Evolutionary conservation across 2,113 vertebrate genomes (phyloP).

Genomic region (Eclectus roratus): DNA sequence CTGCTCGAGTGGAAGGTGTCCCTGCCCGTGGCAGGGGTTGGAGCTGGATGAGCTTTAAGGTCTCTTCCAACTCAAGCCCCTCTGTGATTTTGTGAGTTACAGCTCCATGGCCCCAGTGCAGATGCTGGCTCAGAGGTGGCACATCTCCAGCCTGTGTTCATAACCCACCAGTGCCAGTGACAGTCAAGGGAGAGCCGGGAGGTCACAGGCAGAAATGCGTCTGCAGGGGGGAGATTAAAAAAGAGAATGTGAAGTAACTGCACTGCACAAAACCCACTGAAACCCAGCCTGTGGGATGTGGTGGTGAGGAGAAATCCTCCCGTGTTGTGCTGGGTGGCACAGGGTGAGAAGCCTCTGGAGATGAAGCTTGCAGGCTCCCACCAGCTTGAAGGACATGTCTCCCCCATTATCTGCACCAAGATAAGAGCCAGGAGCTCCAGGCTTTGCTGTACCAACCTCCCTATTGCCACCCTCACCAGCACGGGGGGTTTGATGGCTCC

Average conservation of each 20-base stretch:
- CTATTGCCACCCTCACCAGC: rapidly evolving
- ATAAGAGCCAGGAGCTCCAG: not conserved
- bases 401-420: not conserved
- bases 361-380: not conserved
- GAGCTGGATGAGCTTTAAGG: too few relatives aligned
- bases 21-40: too few relatives aligned
- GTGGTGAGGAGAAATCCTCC: not conserved
- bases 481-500: rapidly evolving
- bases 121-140: not conserved
- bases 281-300: not conserved
- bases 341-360: not conserved
- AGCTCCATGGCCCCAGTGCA: rapidly evolving
- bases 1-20: too few relatives aligned
- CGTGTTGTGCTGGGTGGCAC: not conserved
- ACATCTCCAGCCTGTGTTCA: rapidly evolving
- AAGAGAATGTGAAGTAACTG: not conserved
- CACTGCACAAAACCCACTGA: rapidly evolving
- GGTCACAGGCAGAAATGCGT: not conserved
- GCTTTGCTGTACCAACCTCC: rapidly evolving
- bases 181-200: not conserved
- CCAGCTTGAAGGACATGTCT: not conserved
- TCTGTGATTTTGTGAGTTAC: not conserved
- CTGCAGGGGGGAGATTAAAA: not conserved
- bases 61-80: too few relatives aligned
- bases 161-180: rapidly evolving